Base-by-base conservation (phyloP, 2,113 vertebrate species). In the Cyanistes caeruleus region DNA sequence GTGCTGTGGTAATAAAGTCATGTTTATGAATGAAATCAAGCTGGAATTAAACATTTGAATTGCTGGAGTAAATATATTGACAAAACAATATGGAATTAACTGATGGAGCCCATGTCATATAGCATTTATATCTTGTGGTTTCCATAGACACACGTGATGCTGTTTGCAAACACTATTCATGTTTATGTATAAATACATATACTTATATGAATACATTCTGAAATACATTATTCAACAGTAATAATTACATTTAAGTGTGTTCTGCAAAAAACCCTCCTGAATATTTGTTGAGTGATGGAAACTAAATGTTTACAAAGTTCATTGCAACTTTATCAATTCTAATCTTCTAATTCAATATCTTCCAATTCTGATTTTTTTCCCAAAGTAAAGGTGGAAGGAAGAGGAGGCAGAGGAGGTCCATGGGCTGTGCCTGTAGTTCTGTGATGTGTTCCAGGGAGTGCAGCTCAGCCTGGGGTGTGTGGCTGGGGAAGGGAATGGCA, bases 201-300 rank as follows among this genome's bases (percentile, higher is more conserved):
- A 39, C 12, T 39, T 39, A 39, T 39, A 39, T 39, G 39, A 39
- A 39, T 39, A 11, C 11, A 8, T 39, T 39, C 80, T 84, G 87
- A 68, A 93, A 51, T 41, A n/a, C 9, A 48, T 79, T 44, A 62
- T 95, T 92, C 73, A 87, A 52, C 39, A 69, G 43, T 43, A 89
- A 49, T 80, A 70, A 74, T 81, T 81, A n/a, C 28, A 48, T 21
- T 65, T 74, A 68, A 58, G 35, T 9, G 9, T 2, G 3, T 62
- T 83, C 79, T 84, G 55, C 44, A 28, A 39, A 59, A 81, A 41
- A 0, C 19, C 16, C 27, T 88, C 30, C 51, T 62, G n/a, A 74
- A 15, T 18, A 11, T 74, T 83, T 88, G 41, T 9, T 73, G 43
- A 69, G 51, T 55, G n/a, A 43, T 74, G 51, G 67, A 74, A 95